Evolutionary conservation across 2,797 vertebrate genomes (phyloP), one percentile per base, ranked within the genome.

Genomic region (Alfaro cultratus): DNA sequence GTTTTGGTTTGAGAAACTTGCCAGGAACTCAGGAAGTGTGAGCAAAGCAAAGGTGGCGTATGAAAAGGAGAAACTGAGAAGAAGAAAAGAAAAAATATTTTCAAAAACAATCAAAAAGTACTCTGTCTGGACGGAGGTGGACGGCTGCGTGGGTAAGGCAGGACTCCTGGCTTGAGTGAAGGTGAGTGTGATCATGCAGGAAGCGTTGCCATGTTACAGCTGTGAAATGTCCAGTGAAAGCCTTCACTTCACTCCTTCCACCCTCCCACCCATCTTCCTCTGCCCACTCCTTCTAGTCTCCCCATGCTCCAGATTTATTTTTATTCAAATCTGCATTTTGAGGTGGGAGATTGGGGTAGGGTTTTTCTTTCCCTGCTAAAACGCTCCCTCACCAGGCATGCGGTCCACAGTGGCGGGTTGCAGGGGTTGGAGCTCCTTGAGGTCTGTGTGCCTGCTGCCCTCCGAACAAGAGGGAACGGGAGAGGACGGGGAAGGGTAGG

Each of bases 341-440:
- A 55, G 93, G 92, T 92, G 89, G 94, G 94, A 5, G 39, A 7
- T 7, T 36, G 9, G 13, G 46, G 16, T 18, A 26, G 51, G 51
- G 51, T 26, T 53, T 53, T 26, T 53, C 51, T 92, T 95, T 94
- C 96, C 95, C 94, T 93, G 93, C 91, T 97, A 96, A 87, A 92
- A 93, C 87, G 94, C 95, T 96, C 97, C 97, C 98, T 99, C 98
- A 99, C 98, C 98, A 95, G 98, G 97, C 96, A 96, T 95, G 95
- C 94, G 96, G 95, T 97, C 97, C 95, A 96, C 89, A 85, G 93
- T 85, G 86, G 92, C 55, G 74, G 96, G 36, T 95, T 96, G 96
- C 89, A 95, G 94, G 87, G 96, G 73, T 95, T 96, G 96, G 89
- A 96, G 95, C 94, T 98, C 97, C 95, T 96, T 92, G 91, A 92